Base-by-base conservation (phyloP, 1,140 invertebrate species). In the Drosophila athabasca region DNA sequence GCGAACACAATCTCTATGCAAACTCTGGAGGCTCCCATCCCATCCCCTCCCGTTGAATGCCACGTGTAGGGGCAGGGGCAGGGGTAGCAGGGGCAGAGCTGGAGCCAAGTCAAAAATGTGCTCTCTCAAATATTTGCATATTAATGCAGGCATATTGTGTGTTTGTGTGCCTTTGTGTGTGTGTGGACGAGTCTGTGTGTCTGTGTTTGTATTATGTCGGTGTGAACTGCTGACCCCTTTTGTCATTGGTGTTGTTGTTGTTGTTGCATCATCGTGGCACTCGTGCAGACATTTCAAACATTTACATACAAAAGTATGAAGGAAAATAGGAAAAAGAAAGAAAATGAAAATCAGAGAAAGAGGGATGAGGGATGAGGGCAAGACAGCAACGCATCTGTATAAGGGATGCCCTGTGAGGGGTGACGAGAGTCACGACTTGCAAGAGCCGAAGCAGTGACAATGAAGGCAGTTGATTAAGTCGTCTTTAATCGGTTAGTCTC, bases 261-360 rank as follows among this genome's bases (percentile, higher is more conserved):
- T 29, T 74, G 73, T 59, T 68, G 67, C 81, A 74, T 80, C 79
- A 61, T 78, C 44, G 50, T 81, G 68, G 61, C 77, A 69, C 67
- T 84, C 81, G 77, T 81, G 81, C 81, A 87, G 81, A 85, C 82
- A 87, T 78, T 78, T 85, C 78, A 87, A 85, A 85, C 82, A 85
- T 85, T 85, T 85, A 66, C 83, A 85, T 71, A 71, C 66, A 87
- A 75, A 81, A 60, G 55, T 61, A 55, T 39, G 57, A 51, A 70
- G 53, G 57, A 74, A 79, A 19, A 49, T 62, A 50, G 46, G 53
- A 11, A 15, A 17, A 66, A 29, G 35, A 72, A 29, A 44, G 3
- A 24, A 24, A 24, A 43, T 22, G 58, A 67, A 48, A 48, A 49
- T 41, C 49, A 49, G 53, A 26, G 48, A 49, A 75, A 66, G 1